Percentiles rank a stretch among this genome's conserved stretches.
Evolutionary conservation across 2,797 vertebrate species (phyloP).

Genomic region (Pygocentrus nattereri): DNA sequence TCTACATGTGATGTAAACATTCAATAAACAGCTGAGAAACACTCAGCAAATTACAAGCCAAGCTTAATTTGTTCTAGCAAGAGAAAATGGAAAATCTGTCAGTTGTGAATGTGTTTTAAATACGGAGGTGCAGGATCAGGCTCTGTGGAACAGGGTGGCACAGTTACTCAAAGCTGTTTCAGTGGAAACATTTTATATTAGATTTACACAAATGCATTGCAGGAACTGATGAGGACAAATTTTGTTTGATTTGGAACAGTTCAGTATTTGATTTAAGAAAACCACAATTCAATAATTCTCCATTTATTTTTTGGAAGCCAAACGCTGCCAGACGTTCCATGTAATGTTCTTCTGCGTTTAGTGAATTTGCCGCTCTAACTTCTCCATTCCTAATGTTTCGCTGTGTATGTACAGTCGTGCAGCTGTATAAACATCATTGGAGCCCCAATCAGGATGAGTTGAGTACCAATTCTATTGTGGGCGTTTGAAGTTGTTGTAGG

Average conservation of each 20-base stretch:
- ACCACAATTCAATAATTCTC: slow-evolving; percentile 40
- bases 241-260: slow-evolving; percentile 16
- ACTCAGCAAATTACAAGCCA: not conserved
- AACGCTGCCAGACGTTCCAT: slow-evolving; percentile 11
- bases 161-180: not conserved
- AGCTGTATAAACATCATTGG: slow-evolving; percentile 45
- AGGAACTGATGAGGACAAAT: slow-evolving; percentile 7
- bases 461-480: slow-evolving; percentile 38
- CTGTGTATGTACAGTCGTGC: slow-evolving; percentile 29
- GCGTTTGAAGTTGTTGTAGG: slow-evolving; percentile 26
- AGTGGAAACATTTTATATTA: not conserved
- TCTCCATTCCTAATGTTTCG: slow-evolving; percentile 28
- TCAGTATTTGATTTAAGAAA: slow-evolving; percentile 28
- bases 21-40: not conserved
- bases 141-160: not conserved
- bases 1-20: not conserved
- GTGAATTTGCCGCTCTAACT: slow-evolving; percentile 24
- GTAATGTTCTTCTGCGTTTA: slow-evolving; percentile 35
- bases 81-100: not conserved
- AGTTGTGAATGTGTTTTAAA: not conserved
- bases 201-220: not conserved
- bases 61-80: not conserved
- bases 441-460: slow-evolving; percentile 36
- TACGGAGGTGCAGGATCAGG: not conserved
- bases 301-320: slow-evolving; percentile 22